A percentile compares a stretch with the other conserved stretches of the same genome.
phyloP scores from a whole-genome alignment of 1,140 invertebrate genomes.

The Ooceraea biroi region DNA sequence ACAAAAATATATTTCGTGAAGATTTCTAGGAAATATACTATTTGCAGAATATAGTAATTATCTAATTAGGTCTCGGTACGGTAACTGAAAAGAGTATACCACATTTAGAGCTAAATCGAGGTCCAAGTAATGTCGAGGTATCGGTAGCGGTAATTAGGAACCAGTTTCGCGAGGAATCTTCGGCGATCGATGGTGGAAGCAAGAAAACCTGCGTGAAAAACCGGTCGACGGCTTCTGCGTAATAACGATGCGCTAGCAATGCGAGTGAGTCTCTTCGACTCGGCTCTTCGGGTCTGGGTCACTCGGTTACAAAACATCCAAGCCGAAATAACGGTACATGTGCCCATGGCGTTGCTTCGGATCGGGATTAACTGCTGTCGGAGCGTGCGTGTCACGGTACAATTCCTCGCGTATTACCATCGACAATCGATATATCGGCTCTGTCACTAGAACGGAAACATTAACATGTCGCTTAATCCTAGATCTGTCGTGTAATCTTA shows the following conservation, averaged over 20 bases:
- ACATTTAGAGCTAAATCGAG: neutral
- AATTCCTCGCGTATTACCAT: slow-evolving; percentile 53
- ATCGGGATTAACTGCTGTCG: slow-evolving; percentile 63
- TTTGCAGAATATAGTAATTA: neutral
- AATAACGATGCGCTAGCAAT: slow-evolving; percentile 37
- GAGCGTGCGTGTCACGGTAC: slow-evolving; percentile 66
- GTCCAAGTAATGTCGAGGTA: neutral
- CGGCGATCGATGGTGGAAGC: neutral
- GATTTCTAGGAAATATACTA: neutral
- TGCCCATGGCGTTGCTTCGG: slow-evolving; percentile 59
- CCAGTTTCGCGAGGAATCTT: slow-evolving; percentile 22
- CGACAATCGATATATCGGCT: slow-evolving; percentile 24
- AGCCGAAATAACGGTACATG: slow-evolving; percentile 80
- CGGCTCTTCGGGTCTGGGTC: slow-evolving; percentile 80
- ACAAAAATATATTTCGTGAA: no score
- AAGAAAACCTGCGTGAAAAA: slow-evolving; percentile 55
- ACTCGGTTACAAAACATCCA: slow-evolving; percentile 80
- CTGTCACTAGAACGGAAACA: slow-evolving; percentile 34
- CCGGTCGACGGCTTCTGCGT: slow-evolving; percentile 52
- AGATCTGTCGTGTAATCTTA: neutral
- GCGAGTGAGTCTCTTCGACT: slow-evolving; percentile 53
- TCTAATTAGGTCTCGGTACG: neutral
- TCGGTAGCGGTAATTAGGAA: slow-evolving; percentile 46
- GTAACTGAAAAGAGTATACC: neutral
- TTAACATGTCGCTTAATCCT: neutral